Percentiles rank a stretch among this genome's conserved stretches.
Evolutionary conservation across 2,113 vertebrate genomes (phyloP).

Genomic region (Alosa alosa): DNA sequence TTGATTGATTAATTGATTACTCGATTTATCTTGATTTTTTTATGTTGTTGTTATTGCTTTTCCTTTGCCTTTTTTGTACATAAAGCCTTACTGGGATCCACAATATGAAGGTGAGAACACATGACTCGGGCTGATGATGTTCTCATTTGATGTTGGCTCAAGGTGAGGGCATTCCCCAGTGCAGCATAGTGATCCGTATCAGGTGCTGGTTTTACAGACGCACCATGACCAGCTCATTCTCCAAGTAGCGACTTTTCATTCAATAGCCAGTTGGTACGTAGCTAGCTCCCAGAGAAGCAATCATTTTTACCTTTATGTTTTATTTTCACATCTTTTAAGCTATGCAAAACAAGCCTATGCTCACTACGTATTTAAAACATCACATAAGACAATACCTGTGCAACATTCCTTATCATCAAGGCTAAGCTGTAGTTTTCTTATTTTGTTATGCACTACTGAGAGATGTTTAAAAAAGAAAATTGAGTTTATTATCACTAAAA

Average conservation of each 20-base stretch:
- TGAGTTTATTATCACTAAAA: neutral
- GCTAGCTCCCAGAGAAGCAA: slow-evolving; percentile 58
- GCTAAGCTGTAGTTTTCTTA: slow-evolving; percentile 43
- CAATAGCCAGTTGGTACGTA: slow-evolving; percentile 48
- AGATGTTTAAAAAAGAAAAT: slow-evolving; percentile 47
- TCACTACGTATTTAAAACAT: slow-evolving; percentile 51
- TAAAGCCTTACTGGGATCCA: slow-evolving; percentile 56
- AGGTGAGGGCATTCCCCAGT: slow-evolving; percentile 47
- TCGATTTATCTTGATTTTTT: slow-evolving; percentile 24
- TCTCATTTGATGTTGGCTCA: slow-evolving; percentile 72
- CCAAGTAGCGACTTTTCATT: slow-evolving; percentile 51
- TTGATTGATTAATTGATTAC: neutral
- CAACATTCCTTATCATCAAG: slow-evolving; percentile 23
- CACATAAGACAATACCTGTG: neutral
- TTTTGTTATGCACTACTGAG: slow-evolving; percentile 40
- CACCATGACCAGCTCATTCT: slow-evolving; percentile 35
- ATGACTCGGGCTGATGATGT: slow-evolving; percentile 66
- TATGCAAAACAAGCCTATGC: slow-evolving; percentile 72
- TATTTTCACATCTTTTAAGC: slow-evolving; percentile 61
- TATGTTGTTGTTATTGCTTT: slow-evolving; percentile 45
- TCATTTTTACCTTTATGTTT: slow-evolving; percentile 53
- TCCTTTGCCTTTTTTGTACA: slow-evolving; percentile 48
- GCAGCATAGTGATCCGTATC: slow-evolving; percentile 43
- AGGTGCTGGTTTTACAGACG: slow-evolving; percentile 37
- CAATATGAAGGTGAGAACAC: slow-evolving; percentile 72